Base-by-base conservation (phyloP, 2,797 vertebrate species). In the Dryobates pubescens region DNA sequence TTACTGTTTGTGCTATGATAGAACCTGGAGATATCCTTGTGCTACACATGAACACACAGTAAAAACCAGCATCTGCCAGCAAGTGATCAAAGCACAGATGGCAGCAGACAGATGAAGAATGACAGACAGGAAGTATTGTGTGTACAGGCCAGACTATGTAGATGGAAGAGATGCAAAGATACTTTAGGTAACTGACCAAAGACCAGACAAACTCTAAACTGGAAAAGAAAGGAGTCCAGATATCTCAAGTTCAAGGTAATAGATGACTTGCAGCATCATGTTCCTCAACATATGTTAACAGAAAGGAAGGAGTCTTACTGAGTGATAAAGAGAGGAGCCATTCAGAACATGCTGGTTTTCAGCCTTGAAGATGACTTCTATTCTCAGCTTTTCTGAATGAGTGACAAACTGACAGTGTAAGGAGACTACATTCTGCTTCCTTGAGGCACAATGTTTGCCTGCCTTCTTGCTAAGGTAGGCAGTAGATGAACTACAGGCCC, bases 51-150 rank as follows among this genome's bases (percentile, higher is more conserved):
- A 90, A 81, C n/a, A 49, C 19, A 3, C 0, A 69, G 72, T 47
- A 58, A 86, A 90, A 92, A 92, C 67, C 0, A 92, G 70, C 32
- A 76, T 83, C 87, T 88, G 84, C 71, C 89, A 87, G 45, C 64
- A 86, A 64, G 71, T 23, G 68, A 79, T 74, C 47, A 20, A 81
- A 92, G 36, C 1, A 9, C 47, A 88, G 90, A 36, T 82, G 94
- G 23, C 13, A 41, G 41, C 22, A 90, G 64, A 53, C 8, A 29
- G 64, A 91, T 56, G 56, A 94, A 89, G 51, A 87, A 90, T 75
- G 70, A 70, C n/a, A 70, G 70, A 86, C 83, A 91, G 84, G 90
- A 92, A 82, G 84, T 67, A 23, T 76, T 9, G 10, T 23, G 17
- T 34, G 72, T 51, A 73, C 47, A 74, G 51, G 30, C 22, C 71